Evolutionary conservation across 1,140 invertebrate genomes (phyloP).

Genomic region (fruit fly (Drosophila melanogaster)): DNA sequence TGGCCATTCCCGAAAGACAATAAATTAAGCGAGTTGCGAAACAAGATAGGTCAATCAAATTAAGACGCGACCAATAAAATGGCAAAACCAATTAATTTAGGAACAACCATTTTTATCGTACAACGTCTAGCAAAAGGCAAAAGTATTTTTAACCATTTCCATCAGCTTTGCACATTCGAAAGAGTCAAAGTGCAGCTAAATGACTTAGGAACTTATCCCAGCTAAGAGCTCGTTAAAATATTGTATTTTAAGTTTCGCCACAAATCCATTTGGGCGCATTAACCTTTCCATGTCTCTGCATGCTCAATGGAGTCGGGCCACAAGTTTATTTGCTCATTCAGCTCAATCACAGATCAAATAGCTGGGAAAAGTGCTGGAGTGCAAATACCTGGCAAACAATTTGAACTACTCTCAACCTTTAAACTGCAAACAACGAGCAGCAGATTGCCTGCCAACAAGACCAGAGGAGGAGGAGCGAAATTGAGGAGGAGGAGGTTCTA

Average conservation of each 20-base stretch:
- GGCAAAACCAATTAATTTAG: background rate
- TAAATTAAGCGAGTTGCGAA: background rate
- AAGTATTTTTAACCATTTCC: background rate
- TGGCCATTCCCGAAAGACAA: background rate
- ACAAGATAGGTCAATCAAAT: background rate
- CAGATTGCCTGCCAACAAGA: slow-evolving; percentile 31
- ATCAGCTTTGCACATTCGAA: background rate
- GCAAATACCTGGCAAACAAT: slow-evolving; percentile 79
- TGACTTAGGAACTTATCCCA: background rate
- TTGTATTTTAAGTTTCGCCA: slow-evolving; percentile 24
- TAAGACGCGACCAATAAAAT: background rate
- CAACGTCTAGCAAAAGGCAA: too few relatives aligned
- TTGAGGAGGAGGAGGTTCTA: background rate
- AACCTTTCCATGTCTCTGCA: slow-evolving; percentile 37
- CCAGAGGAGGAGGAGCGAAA: background rate
- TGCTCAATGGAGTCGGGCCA: slow-evolving; percentile 37
- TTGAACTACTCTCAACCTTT: slow-evolving; percentile 77
- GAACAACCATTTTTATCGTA: background rate
- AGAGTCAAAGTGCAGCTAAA: background rate
- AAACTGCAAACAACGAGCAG: slow-evolving; percentile 54
- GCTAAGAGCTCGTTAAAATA: slow-evolving; percentile 23
- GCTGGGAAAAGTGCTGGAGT: slow-evolving; percentile 66
- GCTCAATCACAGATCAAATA: slow-evolving; percentile 82
- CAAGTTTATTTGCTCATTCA: slow-evolving; percentile 81
- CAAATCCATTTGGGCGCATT: slow-evolving; percentile 52